Evolutionary conservation across 2,888 invertebrate genomes (phyloP).

Genomic region (Sinohyriopsis cumingii): DNA sequence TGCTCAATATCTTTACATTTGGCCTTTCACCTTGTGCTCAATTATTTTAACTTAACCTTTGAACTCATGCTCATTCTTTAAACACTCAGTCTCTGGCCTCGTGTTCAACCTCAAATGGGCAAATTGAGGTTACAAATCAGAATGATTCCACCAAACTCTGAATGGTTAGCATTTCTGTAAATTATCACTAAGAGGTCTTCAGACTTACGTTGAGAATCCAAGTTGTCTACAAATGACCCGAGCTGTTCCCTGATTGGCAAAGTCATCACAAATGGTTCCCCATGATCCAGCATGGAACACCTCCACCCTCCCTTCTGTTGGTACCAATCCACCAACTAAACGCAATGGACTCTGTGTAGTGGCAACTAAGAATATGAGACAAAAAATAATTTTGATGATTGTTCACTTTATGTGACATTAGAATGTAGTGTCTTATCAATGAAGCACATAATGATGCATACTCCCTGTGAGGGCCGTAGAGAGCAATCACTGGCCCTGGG

Average conservation of each 20-base stretch:
- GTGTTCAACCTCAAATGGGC: too few relatives aligned
- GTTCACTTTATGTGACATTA: neutral
- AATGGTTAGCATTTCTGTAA: too few relatives aligned
- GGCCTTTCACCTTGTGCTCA: too few relatives aligned
- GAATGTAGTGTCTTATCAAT: neutral
- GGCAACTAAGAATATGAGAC: conserved; percentile 8
- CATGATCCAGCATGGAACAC: conserved; percentile 42
- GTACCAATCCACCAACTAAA: conserved; percentile 23
- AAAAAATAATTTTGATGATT: neutral
- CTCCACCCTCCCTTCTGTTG: conserved; percentile 43
- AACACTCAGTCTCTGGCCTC: too few relatives aligned
- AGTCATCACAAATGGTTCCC: conserved; percentile 52
- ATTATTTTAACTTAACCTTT: too few relatives aligned
- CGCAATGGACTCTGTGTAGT: conserved; percentile 25
- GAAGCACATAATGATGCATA: too few relatives aligned
- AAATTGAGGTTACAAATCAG: too few relatives aligned
- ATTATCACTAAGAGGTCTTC: neutral
- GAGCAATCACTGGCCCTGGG: too few relatives aligned
- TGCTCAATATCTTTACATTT: too few relatives aligned
- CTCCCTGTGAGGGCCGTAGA: too few relatives aligned
- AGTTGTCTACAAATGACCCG: conserved; percentile 33
- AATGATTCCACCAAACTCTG: too few relatives aligned
- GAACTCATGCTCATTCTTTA: too few relatives aligned
- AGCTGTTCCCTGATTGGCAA: conserved; percentile 28
- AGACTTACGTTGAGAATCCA: conserved; percentile 29